Evolutionary conservation across 1,140 invertebrate genomes (phyloP).

Genomic region (Gyrodactylus salaris): DNA sequence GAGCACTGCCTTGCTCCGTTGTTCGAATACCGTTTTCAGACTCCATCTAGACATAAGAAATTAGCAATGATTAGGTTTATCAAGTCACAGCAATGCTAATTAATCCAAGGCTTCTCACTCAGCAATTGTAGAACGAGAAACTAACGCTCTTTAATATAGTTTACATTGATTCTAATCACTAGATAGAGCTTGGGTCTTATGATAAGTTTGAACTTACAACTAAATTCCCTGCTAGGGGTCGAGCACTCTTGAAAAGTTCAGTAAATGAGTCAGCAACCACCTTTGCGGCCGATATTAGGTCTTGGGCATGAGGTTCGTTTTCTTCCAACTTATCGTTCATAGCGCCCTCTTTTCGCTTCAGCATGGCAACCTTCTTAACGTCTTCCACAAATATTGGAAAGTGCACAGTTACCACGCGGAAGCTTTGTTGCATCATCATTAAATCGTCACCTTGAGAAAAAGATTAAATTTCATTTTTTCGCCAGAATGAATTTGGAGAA

Average conservation of each 20-base stretch:
- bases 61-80: no score
- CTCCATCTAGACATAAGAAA: neutral
- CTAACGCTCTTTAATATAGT: neutral
- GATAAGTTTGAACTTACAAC: neutral
- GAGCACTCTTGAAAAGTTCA: constrained; percentile 60
- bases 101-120: no score
- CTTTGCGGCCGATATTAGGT: constrained; percentile 54
- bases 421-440: neutral
- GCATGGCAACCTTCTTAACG: neutral
- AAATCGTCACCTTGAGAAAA: constrained; percentile 80
- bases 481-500: no score
- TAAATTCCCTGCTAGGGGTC: constrained; percentile 25
- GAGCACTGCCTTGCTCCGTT: neutral
- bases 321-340: constrained; percentile 29
- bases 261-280: constrained; percentile 65
- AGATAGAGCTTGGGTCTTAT: no score
- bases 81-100: no score
- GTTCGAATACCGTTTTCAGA: neutral
- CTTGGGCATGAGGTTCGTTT: constrained; percentile 44
- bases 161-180: no score
- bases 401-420: neutral
- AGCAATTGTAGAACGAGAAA: no score
- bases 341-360: neutral
- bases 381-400: constrained; percentile 3
- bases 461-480: no score